Evolutionary conservation across 2,113 vertebrate genomes (phyloP), one percentile per base, ranked within the genome.

Genomic region (Sander lucioperca): DNA sequence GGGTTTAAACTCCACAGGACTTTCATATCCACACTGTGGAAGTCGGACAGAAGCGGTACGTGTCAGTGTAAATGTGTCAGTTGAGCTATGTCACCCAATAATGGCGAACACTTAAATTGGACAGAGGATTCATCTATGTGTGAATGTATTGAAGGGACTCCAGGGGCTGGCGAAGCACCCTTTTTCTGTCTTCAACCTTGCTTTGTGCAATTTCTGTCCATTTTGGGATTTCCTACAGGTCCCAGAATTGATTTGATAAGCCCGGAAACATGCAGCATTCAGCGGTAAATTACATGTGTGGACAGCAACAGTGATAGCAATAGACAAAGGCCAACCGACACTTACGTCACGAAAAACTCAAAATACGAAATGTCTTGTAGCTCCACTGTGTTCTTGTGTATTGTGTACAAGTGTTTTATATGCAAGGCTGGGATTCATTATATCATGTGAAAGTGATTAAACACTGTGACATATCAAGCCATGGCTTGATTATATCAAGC

Each of bases 401-500:
- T 62, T 30, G 47, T 39, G 39, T 43, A 43, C 39, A 43, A 43
- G 39, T 43, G 10, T 43, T 11, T 43, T 11, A 48, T n/a, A 5
- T 3, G 18, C 58, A 43, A n/a, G 15, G n/a, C 83, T 64, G 30
- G 50, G 13, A 51, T 5, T 13, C n/a, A 63, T 33, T 51, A 61
- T 0, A 53, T 68, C 39, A 88, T 64, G 59, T 79, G 33, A 67
- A 50, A 70, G 30, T 51, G 23, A 67, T 67, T 50, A 50, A 19
- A 48, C 23, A 25, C 43, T 16, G 63, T 16, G 43, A 77, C 51
- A 80, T 54, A 66, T n/a, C 25, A 53, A 67, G 30, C 25, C 25
- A 30, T 47, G 65, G 61, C 54, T 73, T 82, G 68, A 82, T 89
- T 69, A 74, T 15, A 68, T 82, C 80, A 80, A 69, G 27, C 63